Evolutionary conservation across 2,888 invertebrate genomes (phyloP).

Genomic region (Pollenia griseotomentosa): DNA sequence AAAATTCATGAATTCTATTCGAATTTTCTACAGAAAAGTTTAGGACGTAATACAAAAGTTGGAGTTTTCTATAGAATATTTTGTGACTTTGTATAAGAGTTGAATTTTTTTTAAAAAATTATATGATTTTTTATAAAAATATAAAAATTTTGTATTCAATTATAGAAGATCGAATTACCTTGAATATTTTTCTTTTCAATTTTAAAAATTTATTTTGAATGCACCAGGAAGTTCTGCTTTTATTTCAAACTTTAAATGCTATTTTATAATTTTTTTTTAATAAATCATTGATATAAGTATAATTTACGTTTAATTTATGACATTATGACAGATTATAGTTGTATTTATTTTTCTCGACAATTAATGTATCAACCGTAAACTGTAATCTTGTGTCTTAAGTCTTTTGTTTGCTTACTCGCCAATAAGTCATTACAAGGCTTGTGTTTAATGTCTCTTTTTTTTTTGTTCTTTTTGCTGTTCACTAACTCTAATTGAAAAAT

Average conservation of each 20-base stretch:
- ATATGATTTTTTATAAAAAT: no score
- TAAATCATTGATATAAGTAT: conserved; percentile 7
- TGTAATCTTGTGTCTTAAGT: conserved; percentile 54
- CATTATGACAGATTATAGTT: conserved; percentile 44
- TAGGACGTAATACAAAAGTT: no score
- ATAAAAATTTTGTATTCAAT: no score
- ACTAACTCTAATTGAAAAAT: conserved; percentile 55
- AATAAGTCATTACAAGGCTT: conserved; percentile 42
- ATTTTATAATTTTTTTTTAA: neutral
- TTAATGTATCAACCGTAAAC: neutral
- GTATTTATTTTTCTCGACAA: neutral
- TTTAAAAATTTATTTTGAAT: neutral
- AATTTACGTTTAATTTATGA: conserved; percentile 46
- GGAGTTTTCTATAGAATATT: no score
- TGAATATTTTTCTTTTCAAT: no score
- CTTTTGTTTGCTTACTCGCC: conserved; percentile 37
- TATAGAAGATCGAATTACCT: no score
- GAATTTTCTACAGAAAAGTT: no score
- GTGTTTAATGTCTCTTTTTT: neutral
- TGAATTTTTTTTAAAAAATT: no score
- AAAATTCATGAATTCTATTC: no score
- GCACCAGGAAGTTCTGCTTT: conserved; percentile 26
- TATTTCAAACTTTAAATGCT: neutral
- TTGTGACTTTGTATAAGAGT: no score
- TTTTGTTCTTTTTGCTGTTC: neutral